Conservation (phyloP, 2,113 vertebrate species). For the Grammomys dolichurus region DNA sequence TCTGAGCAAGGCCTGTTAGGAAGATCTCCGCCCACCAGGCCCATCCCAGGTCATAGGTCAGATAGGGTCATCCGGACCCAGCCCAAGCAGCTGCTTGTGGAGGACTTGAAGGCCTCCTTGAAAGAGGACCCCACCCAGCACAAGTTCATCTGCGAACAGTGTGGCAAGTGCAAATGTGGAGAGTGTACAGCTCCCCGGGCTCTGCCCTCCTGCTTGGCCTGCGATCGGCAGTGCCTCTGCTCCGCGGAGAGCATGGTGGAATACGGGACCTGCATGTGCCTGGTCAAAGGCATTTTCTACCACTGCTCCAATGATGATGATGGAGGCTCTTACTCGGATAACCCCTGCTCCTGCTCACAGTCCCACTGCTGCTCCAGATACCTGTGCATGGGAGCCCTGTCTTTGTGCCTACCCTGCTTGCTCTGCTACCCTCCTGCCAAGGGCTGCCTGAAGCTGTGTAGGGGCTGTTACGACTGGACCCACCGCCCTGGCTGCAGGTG, state of each 20-base stretch:
- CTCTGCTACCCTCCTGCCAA: constrained; percentile 97
- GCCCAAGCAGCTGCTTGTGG: constrained; percentile 91
- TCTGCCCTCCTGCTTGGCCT: constrained; percentile 95
- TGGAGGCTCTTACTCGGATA: constrained; percentile 96
- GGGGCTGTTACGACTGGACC: constrained; percentile 94
- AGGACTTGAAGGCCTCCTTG: constrained; percentile 91
- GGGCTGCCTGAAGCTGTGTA: constrained; percentile 94
- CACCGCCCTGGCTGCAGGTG: constrained; percentile 96
- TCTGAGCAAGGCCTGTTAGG: constrained; percentile 95
- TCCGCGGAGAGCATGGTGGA: constrained; percentile 97
- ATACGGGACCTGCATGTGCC: constrained; percentile 97
- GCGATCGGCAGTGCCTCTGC: constrained; percentile 95
- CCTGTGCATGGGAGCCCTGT: constrained; percentile 97
- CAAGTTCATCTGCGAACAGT: constrained; percentile 96
- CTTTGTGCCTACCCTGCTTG: constrained; percentile 95
- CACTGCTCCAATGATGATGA: constrained; percentile 98
- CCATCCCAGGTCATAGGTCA: constrained; percentile 83
- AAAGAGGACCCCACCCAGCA: constrained; percentile 92
- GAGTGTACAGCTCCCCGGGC: constrained; percentile 96
- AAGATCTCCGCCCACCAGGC: constrained; percentile 89
- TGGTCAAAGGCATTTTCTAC: constrained; percentile 98
- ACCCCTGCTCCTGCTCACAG: constrained; percentile 96
- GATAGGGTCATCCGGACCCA: constrained; percentile 92
- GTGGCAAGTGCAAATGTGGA: constrained; percentile 96
- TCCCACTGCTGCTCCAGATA: constrained; percentile 97